phyloP scores from a whole-genome alignment of 2,888 invertebrate species.

The Drosophila flavopinicola region DNA sequence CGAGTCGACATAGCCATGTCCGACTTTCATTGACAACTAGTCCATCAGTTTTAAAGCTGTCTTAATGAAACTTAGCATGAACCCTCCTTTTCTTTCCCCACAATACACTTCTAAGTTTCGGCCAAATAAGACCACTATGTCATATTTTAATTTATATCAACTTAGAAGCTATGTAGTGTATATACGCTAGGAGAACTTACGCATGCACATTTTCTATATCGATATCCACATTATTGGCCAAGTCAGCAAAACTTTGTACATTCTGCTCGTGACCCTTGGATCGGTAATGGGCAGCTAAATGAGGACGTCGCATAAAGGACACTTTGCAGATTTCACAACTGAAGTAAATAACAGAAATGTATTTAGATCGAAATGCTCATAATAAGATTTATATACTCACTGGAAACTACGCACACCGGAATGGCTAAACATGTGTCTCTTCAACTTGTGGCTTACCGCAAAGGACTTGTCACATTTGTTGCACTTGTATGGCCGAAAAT shows the following conservation, averaged over 20 bases:
- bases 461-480: slow-evolving; percentile 65
- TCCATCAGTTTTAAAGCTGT: too few relatives aligned
- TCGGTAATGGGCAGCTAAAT: slow-evolving; percentile 56
- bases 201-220: slow-evolving; percentile 29
- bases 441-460: slow-evolving; percentile 65
- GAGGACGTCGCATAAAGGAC: slow-evolving; percentile 64
- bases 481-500: slow-evolving; percentile 64
- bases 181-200: background rate
- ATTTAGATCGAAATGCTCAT: too few relatives aligned
- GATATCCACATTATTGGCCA: slow-evolving; percentile 19
- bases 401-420: slow-evolving; percentile 66
- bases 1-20: too few relatives aligned
- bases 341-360: background rate
- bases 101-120: too few relatives aligned
- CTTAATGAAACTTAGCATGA: too few relatives aligned
- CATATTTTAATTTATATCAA: background rate
- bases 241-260: slow-evolving; percentile 14
- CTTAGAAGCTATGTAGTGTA: background rate
- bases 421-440: slow-evolving; percentile 64
- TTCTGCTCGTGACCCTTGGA: slow-evolving; percentile 64
- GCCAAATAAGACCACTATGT: background rate
- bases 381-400: slow-evolving; percentile 46
- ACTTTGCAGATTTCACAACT: slow-evolving; percentile 67
- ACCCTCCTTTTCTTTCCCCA: too few relatives aligned
- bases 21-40: too few relatives aligned